phyloP scores from a whole-genome alignment of 2,888 invertebrate genomes.

The Clitarchus hookeri region DNA sequence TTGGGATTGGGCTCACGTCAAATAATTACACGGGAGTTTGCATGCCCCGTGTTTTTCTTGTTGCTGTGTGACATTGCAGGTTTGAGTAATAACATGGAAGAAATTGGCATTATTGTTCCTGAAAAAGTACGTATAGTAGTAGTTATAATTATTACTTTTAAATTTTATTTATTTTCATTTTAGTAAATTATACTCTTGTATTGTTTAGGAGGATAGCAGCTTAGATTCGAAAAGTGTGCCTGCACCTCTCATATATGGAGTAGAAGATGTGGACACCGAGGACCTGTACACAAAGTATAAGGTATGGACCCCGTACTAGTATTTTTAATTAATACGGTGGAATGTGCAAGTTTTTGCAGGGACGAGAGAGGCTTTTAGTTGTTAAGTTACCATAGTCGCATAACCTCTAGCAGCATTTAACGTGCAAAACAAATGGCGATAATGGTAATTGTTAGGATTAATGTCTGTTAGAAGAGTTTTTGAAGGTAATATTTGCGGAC shows the following conservation, averaged over 20 bases:
- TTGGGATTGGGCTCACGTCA: too few species aligned
- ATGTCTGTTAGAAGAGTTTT: too few species aligned
- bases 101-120: constrained; percentile 76
- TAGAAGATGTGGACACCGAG: constrained; percentile 85
- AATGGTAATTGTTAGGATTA: too few species aligned
- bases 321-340: not conserved
- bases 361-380: too few species aligned
- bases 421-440: too few species aligned
- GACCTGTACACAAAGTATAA: constrained; percentile 96
- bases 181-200: constrained; percentile 26
- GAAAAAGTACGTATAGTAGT: constrained; percentile 69
- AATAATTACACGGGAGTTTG: too few species aligned
- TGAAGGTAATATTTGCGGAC: too few species aligned
- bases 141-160: constrained; percentile 33
- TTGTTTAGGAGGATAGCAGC: constrained; percentile 49
- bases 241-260: constrained; percentile 50
- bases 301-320: constrained; percentile 57
- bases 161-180: not conserved
- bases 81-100: constrained; percentile 69
- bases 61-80: not conserved
- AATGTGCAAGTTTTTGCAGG: not conserved
- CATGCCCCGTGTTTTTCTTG: too few species aligned
- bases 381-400: too few species aligned
- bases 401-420: too few species aligned
- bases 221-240: constrained; percentile 47